Evolutionary conservation across 2,113 vertebrate species (phyloP), one percentile per base, ranked within the genome.

Genomic region (Polypterus bichir): DNA sequence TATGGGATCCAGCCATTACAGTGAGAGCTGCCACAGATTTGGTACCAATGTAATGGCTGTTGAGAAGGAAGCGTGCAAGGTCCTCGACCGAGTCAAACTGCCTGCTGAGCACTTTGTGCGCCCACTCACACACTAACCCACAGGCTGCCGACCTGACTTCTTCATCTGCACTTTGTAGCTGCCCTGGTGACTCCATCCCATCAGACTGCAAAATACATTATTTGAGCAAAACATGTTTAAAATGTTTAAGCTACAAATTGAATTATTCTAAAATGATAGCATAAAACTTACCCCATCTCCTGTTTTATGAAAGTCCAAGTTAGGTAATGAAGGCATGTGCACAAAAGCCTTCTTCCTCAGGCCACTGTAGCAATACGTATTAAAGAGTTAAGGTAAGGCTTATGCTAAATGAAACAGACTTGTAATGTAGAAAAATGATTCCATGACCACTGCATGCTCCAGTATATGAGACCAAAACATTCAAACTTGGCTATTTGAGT

Each of bases 361-460:
- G 76, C 96, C 96, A 80, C 96, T 99, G 72, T 98, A 99, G 87
- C 96, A 99, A 80, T 98, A 99, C 69, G 89, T 99, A 73, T 78
- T 59, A 67, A 74, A 59, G 44, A 68, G 83, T 97, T 92, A 97
- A 97, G 27, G 27, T 92, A 97, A 97, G 27, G 27, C 27, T 27
- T 27, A n/a, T 27, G 47, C 27, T 49, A 4, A 27, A 7, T 46
- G 7, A 53, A 54, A 11, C 9, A 11, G 3, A 54, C 9, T 53
- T n/a, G 10, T 53, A 53, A 53, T 8, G 5, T 47, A 48, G 6
- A 10, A 6, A 9, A 9, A 6, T 48, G 6, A 10, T n/a, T 27
- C 27, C 27, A 27, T 27, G 27, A 27, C 27, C 27, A 27, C 27
- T 27, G 27, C 27, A 27, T 27, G 27, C 27, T 27, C 27, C 27